Base-by-base conservation (phyloP, 2,888 invertebrate genomes). In the Apodemia mormo region DNA sequence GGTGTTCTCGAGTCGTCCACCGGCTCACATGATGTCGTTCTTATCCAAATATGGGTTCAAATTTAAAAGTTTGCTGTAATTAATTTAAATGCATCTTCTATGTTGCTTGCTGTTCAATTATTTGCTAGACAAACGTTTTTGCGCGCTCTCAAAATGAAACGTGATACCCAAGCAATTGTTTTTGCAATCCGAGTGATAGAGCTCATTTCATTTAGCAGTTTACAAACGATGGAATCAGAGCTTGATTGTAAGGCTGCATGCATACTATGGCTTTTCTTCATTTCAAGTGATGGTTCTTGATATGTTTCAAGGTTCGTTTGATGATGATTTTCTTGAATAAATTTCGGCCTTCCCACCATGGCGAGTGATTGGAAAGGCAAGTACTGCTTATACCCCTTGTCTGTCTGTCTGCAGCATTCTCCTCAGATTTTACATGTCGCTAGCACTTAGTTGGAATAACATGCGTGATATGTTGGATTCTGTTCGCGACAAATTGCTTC, bases 181-280 rank as follows among this genome's bases (percentile, higher is more conserved):
- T 65, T 65, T 22, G 40, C 43, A 40, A 65, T 65, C 8, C 43
- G 22, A 22, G 43, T 65, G 1, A 40, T 65, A 37, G 40, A 65
- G 22, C 40, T 65, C 65, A 43, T 65, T 65, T 65, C 22, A n/a
- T 65, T 65, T 65, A 65, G n/a, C 0, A 40, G 43, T 37, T 65
- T 9, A 65, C 43, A 43, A 6, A n/a, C 37, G 14, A 4, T 65
- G n/a, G 5, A 22, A 0, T 56, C 56, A 7, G 22, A 56, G 22
- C 4, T 56, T 8, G 14, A n/a, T 40, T 14, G 40, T 65, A n/a
- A 40, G n/a, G 29, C 9, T n/a, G n/a, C 10, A n/a, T 65, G 4
- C 22, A 65, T 8, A n/a, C n/a, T 22, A n/a, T 33, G 10, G 5
- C 0, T 65, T 0, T 7, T 65, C 8, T 43, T 65, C 14, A 9